Evolutionary conservation across 2,113 vertebrate genomes (phyloP).

Genomic region (Numenius arquata): DNA sequence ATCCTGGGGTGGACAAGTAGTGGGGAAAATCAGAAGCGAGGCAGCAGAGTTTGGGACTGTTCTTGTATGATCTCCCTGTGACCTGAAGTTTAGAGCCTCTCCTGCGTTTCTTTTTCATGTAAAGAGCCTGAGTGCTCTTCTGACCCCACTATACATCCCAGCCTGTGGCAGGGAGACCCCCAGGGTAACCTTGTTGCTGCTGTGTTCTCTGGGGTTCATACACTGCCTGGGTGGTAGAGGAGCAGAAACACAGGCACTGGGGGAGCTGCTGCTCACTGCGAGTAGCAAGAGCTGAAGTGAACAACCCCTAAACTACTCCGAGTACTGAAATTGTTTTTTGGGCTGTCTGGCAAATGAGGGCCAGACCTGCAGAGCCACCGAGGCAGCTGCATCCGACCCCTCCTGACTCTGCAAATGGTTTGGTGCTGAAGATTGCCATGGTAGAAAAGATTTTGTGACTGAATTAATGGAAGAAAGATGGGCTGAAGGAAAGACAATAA

Average conservation of each 20-base stretch:
- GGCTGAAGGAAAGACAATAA: not conserved
- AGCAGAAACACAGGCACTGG: not conserved
- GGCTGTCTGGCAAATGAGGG: not conserved
- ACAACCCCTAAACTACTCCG: rapidly evolving
- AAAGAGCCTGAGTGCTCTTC: not conserved
- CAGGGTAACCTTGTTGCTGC: not conserved
- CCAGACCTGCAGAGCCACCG: not conserved
- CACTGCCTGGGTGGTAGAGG: not conserved
- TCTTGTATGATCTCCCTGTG: not conserved
- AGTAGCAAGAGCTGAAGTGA: not conserved
- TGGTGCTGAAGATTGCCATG: not conserved
- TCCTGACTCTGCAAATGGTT: not conserved
- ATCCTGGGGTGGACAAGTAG: not conserved
- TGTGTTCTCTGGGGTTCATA: not conserved
- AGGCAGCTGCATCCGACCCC: not conserved
- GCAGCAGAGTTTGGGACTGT: not conserved
- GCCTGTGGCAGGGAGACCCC: not conserved
- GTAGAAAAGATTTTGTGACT: not conserved
- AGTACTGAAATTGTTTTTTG: not conserved
- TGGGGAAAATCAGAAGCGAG: not conserved
- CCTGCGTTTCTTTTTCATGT: not conserved
- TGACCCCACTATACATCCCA: not conserved
- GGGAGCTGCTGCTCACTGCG: not conserved
- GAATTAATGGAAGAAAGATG: not conserved
- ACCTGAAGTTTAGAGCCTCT: not conserved